Evolutionary conservation across 2,888 invertebrate genomes (phyloP).

Genomic region (Drosophila mettleri): DNA sequence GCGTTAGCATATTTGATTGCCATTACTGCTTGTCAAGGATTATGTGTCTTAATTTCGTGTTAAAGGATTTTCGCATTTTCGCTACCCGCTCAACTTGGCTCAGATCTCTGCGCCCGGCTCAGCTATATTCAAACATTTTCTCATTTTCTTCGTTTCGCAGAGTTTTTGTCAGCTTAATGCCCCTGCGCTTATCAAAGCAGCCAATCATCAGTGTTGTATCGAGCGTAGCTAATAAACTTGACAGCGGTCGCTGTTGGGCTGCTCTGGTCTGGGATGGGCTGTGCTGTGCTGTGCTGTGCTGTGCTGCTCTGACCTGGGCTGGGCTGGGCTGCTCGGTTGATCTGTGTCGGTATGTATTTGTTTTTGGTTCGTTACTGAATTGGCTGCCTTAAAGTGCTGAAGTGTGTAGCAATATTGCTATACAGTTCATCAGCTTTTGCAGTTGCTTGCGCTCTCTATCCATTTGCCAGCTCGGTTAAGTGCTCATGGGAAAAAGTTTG

Average conservation of each 20-base stretch:
- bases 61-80: slow-evolving; percentile 76
- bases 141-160: slow-evolving; percentile 52
- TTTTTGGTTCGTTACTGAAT: background rate
- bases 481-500: slow-evolving; percentile 63
- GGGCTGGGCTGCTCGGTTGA: background rate
- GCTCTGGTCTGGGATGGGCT: background rate
- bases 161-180: slow-evolving; percentile 78
- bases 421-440: slow-evolving; percentile 39
- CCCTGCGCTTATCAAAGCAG: slow-evolving; percentile 71
- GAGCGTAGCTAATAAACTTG: slow-evolving; percentile 72
- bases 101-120: slow-evolving; percentile 15
- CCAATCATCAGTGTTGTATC: slow-evolving; percentile 76
- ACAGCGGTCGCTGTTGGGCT: slow-evolving; percentile 27
- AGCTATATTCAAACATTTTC: slow-evolving; percentile 37
- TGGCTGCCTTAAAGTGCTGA: slow-evolving; percentile 39
- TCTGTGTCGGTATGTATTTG: background rate
- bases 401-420: slow-evolving; percentile 45
- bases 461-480: slow-evolving; percentile 50
- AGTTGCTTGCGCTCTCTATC: slow-evolving; percentile 23
- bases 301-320: too few species aligned
- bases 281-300: background rate
- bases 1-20: slow-evolving; percentile 80
- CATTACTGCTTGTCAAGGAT: slow-evolving; percentile 80
- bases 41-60: slow-evolving; percentile 78
- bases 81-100: slow-evolving; percentile 10